phyloP scores from a whole-genome alignment of 2,888 invertebrate species.

The Luperina testacea region DNA sequence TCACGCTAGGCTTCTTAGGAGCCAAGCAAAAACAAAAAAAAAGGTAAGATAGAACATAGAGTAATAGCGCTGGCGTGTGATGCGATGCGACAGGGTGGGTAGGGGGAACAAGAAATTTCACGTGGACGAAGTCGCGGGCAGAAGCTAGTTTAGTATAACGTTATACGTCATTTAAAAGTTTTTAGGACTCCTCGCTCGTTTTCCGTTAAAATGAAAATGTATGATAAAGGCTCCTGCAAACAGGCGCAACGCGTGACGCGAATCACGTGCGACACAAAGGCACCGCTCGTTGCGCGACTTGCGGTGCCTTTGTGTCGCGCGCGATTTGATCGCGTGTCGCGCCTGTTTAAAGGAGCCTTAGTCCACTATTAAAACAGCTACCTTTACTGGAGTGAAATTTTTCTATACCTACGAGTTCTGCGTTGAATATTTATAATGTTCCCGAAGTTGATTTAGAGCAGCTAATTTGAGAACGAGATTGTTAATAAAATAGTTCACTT shows the following conservation, averaged over 20 bases:
- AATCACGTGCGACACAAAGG: too few relatives aligned
- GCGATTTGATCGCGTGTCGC: too few relatives aligned
- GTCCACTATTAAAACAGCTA: slow-evolving; percentile 36
- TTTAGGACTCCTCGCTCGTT: slow-evolving; percentile 13
- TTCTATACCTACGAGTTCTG: slow-evolving; percentile 59
- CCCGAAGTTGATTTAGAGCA: slow-evolving; percentile 66
- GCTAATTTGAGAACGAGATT: slow-evolving; percentile 62
- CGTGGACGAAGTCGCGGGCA: not conserved
- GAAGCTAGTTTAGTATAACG: not conserved
- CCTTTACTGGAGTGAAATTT: slow-evolving; percentile 33
- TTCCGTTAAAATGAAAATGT: slow-evolving; percentile 22
- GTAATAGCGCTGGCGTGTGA: not conserved
- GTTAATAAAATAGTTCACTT: slow-evolving; percentile 63
- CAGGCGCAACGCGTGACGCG: too few relatives aligned
- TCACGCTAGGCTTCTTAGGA: too few relatives aligned
- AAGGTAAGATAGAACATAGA: not conserved
- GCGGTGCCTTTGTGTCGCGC: too few relatives aligned
- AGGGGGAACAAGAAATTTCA: not conserved
- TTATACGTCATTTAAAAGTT: slow-evolving; percentile 24
- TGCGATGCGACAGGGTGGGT: not conserved
- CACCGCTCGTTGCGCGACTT: too few relatives aligned
- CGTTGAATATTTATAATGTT: slow-evolving; percentile 69
- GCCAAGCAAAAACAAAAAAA: not conserved
- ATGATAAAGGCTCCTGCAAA: slow-evolving; percentile 26
- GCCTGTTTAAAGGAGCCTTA: too few relatives aligned